Base-by-base conservation (phyloP, 2,888 invertebrate genomes). In the Polyommatus icarus region DNA sequence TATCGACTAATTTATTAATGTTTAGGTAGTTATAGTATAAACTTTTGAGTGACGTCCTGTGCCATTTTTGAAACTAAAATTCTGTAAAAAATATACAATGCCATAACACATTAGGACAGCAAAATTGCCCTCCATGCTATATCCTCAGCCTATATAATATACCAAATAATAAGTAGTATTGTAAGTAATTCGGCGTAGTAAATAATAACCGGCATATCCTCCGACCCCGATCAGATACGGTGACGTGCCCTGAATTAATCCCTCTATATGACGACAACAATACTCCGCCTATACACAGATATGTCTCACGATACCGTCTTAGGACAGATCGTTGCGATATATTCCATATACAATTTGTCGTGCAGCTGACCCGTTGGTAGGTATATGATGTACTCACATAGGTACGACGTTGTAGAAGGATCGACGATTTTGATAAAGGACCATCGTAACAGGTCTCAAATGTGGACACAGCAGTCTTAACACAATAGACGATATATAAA, bases 241-340 rank as follows among this genome's bases (percentile, higher is more conserved):
- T 87, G 88, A 92, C 92, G 92, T 92, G 92, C 88, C 87, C 87
- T 87, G 91, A 90, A 92, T 92, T 92, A 92, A 92, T 92, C 90
- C 90, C 88, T 88, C 87, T 84, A 86, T 89, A 87, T 88, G 90
- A 89, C 89, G 86, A 89, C 87, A 87, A 89, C 87, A 89, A 88
- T 87, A 84, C 82, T 78, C 80, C 80, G 82, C 77, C 78, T 77
- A 78, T 73, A 78, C 18, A 78, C 20, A n/a, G 18, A 76, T 29
- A 46, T 20, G 67, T 59, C 46, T 50, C 29, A 24, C 50, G 75
- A 73, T 75, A 75, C 50, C 75, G 75, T 75, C 75, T 75, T 54
- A 75, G 75, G 67, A 67, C 50, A 50, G 50, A 75, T 75, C 75
- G 36, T 29, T 50, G 24, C 29, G 12, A 73, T 46, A 73, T 75